Percentiles rank a stretch among this genome's conserved stretches.
These are phyloP conservation scores for Megaceryle alcyon DNA, from an alignment of 2,797 vertebrate genomes.

Conservation along the genomic window DNA sequence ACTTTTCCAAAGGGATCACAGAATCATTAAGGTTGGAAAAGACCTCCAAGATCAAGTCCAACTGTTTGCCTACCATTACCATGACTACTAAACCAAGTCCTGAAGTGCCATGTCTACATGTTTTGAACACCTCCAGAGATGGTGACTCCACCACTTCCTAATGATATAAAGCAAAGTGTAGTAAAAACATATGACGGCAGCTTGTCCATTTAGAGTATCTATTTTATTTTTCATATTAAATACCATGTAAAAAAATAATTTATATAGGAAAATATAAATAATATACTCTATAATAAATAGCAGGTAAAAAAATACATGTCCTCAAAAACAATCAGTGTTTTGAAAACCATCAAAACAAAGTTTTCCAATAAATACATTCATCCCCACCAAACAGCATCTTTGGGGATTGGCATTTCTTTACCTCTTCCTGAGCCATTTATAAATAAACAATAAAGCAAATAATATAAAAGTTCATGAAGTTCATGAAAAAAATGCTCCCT, in stretches of 20 bases:
- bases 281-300: conserved; percentile 40
- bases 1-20: neutral
- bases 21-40: too few relatives aligned
- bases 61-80: too few relatives aligned
- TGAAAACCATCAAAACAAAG: neutral
- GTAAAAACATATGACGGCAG: rapidly evolving
- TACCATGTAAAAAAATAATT: neutral
- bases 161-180: neutral
- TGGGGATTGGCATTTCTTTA: neutral
- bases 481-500: neutral
- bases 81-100: too few relatives aligned
- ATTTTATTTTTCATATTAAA: neutral
- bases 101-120: too few relatives aligned
- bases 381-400: neutral
- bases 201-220: neutral
- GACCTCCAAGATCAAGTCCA: too few relatives aligned
- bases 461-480: neutral
- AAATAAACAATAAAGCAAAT: neutral
- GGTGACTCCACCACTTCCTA: too few relatives aligned
- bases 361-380: neutral
- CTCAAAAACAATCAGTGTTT: neutral
- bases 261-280: neutral
- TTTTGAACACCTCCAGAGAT: too few relatives aligned
- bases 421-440: neutral
- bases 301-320: conserved; percentile 16